A percentile compares a stretch with the other conserved stretches of the same genome.
phyloP scores from a whole-genome alignment of 2,797 vertebrate species.

The Lepilemur ruficaudatus region DNA sequence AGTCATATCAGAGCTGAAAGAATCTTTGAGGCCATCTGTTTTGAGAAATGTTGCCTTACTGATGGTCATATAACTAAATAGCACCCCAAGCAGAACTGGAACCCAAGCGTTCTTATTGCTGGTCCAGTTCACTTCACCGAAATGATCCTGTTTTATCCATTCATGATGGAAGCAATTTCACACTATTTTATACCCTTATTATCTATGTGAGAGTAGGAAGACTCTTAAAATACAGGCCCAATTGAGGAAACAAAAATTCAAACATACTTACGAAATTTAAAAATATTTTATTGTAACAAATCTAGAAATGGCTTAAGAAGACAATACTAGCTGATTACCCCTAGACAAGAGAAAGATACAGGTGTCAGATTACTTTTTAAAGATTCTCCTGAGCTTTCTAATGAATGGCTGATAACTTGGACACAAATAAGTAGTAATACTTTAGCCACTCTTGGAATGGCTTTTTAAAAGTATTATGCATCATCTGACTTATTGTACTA shows the following conservation, averaged over 20 bases:
- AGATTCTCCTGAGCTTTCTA: neutral
- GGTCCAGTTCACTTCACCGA: neutral
- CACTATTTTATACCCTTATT: neutral
- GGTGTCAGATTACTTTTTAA: neutral
- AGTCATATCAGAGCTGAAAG: neutral
- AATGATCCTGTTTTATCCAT: neutral
- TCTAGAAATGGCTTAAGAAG: neutral
- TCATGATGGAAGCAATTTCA: neutral
- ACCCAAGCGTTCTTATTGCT: neutral
- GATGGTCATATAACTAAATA: neutral
- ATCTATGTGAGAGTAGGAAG: neutral
- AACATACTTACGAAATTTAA: neutral
- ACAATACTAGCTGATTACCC: neutral
- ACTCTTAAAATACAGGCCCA: neutral
- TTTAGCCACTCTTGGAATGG: neutral
- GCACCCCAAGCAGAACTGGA: neutral
- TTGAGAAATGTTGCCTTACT: too few relatives aligned
- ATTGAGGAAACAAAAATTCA: neutral
- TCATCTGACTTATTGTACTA: neutral
- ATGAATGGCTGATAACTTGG: neutral
- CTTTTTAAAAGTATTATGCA: neutral
- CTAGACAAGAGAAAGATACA: neutral
- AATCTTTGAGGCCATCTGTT: neutral
- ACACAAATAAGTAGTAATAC: neutral
- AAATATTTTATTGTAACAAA: neutral